phyloP scores from a whole-genome alignment of 2,888 invertebrate species.

The Drosophila meridiana region DNA sequence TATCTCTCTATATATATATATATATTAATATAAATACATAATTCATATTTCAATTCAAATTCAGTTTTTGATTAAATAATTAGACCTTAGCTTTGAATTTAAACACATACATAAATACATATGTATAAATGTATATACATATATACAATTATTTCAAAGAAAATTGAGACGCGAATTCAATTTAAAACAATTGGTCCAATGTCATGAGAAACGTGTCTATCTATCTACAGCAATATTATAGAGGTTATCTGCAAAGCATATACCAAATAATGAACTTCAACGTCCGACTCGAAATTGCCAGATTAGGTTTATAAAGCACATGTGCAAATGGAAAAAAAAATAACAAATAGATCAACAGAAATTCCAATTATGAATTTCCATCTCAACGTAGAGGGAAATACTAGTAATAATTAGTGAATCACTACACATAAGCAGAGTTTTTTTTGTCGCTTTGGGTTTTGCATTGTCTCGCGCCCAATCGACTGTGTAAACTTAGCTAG shows the following conservation, averaged over 20 bases:
- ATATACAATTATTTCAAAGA: background rate
- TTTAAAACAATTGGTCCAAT: background rate
- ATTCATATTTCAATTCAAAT: background rate
- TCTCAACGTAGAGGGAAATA: background rate
- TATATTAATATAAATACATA: background rate
- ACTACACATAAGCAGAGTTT: slow-evolving; percentile 13
- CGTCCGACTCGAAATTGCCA: background rate
- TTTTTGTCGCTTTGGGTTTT: background rate
- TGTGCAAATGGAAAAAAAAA: background rate
- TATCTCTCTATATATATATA: background rate
- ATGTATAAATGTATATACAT: background rate
- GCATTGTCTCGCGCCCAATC: slow-evolving; percentile 10
- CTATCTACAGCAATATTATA: background rate
- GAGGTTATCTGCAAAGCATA: slow-evolving; percentile 5
- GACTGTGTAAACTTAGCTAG: slow-evolving; percentile 11
- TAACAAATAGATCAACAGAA: background rate
- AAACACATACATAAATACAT: background rate
- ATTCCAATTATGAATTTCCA: background rate
- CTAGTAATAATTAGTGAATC: background rate
- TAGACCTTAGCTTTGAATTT: background rate
- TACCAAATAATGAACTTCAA: background rate
- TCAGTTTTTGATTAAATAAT: background rate
- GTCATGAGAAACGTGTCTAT: background rate
- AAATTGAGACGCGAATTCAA: background rate
- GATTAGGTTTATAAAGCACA: background rate